A percentile compares a stretch with the other conserved stretches of the same genome.
Evolutionary conservation across 2,888 invertebrate species (phyloP).

Genomic region (Priocnemis perturbator): DNA sequence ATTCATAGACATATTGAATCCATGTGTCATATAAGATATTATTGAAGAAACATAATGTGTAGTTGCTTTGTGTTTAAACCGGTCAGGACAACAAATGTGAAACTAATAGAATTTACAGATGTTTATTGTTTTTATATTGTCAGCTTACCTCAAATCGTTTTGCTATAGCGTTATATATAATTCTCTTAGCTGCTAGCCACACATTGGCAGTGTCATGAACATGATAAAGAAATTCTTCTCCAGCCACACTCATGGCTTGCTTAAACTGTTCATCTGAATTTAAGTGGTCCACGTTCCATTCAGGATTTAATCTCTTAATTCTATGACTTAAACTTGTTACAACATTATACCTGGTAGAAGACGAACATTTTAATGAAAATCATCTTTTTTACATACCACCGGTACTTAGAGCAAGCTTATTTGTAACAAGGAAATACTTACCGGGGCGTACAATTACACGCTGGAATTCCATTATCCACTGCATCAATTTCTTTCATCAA

Average conservation of each 20-base stretch:
- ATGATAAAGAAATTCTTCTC: slow-evolving; percentile 85
- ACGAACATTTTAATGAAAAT: background rate
- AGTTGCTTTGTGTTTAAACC: no score
- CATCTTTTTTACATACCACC: background rate
- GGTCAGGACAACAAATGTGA: background rate
- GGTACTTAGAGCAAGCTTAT: background rate
- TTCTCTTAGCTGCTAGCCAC: slow-evolving; percentile 92
- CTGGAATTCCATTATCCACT: slow-evolving; percentile 96
- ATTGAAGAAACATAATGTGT: no score
- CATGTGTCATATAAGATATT: slow-evolving; percentile 16
- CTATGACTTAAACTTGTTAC: slow-evolving; percentile 86
- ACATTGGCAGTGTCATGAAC: slow-evolving; percentile 79
- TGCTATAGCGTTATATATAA: slow-evolving; percentile 85
- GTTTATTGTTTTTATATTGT: background rate
- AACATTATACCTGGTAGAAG: slow-evolving; percentile 81
- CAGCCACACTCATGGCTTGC: slow-evolving; percentile 86
- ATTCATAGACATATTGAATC: background rate
- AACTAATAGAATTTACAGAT: slow-evolving; percentile 4
- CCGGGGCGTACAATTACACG: slow-evolving; percentile 82
- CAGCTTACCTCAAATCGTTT: slow-evolving; percentile 79
- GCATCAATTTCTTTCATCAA: slow-evolving; percentile 97
- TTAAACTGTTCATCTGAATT: slow-evolving; percentile 81
- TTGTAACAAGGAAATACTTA: slow-evolving; percentile 51
- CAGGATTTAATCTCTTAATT: slow-evolving; percentile 87
- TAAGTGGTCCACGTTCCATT: slow-evolving; percentile 91